Evolutionary conservation across 2,113 vertebrate species (phyloP), one percentile per base, ranked within the genome.

Genomic region (Lagopus muta): DNA sequence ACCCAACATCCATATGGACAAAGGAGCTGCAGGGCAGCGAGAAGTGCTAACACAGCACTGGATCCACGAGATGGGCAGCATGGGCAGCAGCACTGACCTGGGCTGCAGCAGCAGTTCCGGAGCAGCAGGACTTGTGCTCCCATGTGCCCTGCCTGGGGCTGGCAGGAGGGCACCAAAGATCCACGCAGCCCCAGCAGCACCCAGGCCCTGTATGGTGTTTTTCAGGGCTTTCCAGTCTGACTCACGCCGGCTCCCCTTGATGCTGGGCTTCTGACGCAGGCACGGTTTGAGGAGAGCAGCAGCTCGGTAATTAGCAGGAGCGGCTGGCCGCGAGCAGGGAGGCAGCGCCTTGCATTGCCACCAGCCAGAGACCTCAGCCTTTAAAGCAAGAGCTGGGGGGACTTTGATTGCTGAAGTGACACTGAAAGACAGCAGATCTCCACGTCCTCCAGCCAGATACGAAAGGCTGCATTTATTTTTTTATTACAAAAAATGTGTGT

Each of bases 1-100:
- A 65, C 17, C 66, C 1, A 0, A 54, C 12, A 3, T 45, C 0
- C 1, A 6, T 5, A 4, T 25, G 15, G 18, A 8, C 13, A 43
- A 12, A 45, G 48, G 22, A 30, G 11, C 48, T 30, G 36, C 19
- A 64, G 38, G 12, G 14, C 25, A n/a, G 65, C 1, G 1, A 61
- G 32, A 50, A 43, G 19, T 12, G 28, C 42, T 38, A 8, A 75
- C 6, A 13, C 1, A 0, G 14, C 4, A 0, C 20, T 47, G 1
- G 3, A 21, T 9, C 57, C 5, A 1, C 0, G 4, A 30, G 22
- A 17, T 20, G 6, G 38, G 15, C n/a, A 54, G 5, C 4, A 27
- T 9, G 1, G 6, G 8, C 7, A 42, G 11, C 76, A 54, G 4
- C 52, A 8, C 52, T 4, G 0, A 36, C 24, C 32, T 0, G 1